Conservation (phyloP, 2,797 vertebrate genomes). For the Cuniculus paca region DNA sequence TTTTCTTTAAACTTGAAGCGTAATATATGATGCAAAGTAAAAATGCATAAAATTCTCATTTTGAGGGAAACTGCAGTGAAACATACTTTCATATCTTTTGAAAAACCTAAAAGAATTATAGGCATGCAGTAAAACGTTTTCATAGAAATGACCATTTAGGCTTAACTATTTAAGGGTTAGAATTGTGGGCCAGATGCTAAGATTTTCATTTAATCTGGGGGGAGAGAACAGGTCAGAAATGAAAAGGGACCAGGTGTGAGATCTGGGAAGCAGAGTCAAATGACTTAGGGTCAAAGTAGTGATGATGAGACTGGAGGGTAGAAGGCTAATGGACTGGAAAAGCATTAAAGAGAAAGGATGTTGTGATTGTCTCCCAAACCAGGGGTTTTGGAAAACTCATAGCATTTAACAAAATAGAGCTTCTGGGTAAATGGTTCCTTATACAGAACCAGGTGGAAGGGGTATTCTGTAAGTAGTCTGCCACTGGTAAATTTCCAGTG, state of each 20-base stretch:
- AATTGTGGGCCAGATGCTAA: conserved; percentile 29
- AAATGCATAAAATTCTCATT: not conserved
- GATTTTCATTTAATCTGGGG: conserved; percentile 6
- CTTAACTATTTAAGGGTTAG: conserved; percentile 23
- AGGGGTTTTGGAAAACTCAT: conserved; percentile 36
- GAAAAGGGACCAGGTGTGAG: not conserved
- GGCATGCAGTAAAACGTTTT: not conserved
- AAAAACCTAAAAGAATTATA: not conserved
- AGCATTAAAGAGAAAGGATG: not conserved
- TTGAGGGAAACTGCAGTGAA: not conserved
- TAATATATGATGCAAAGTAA: not conserved
- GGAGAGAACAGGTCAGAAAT: conserved; percentile 5
- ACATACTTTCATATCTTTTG: not conserved
- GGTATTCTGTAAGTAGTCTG: not conserved
- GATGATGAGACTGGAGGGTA: not conserved
- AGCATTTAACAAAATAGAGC: not conserved
- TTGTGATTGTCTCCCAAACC: conserved; percentile 13
- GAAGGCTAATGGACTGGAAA: not conserved
- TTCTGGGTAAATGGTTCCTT: not conserved
- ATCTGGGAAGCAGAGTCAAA: not conserved
- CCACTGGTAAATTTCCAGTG: not conserved
- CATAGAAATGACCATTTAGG: not conserved
- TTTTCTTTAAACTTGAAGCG: not conserved
- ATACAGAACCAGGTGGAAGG: not conserved
- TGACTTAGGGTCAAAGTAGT: not conserved